Base-by-base conservation (phyloP, 2,113 vertebrate genomes). In the Nasalis larvatus region DNA sequence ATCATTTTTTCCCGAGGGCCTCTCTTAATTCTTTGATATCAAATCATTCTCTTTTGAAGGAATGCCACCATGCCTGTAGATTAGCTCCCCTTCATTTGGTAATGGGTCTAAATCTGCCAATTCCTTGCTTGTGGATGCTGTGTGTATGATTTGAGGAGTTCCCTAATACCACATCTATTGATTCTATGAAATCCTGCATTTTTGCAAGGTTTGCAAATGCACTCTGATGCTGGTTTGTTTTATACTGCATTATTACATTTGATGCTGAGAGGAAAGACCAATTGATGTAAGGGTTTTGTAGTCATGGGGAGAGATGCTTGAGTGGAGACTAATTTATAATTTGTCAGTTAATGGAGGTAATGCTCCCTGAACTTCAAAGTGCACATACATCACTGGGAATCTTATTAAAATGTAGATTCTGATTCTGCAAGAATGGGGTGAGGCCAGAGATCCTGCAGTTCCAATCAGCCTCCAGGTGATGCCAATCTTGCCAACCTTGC, bases 11-110 rank as follows among this genome's bases (percentile, higher is more conserved):
- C 0, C 77, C 73, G 78, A 93, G 73, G 76, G 52, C n/a, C 30
- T 86, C 23, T 80, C 52, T 66, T 69, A 58, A 49, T 86, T 91
- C 91, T 88, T 95, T 94, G 96, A 76, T 91, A 90, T 91, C 37
- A 96, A 45, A 96, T 93, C 35, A 5, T 47, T 89, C 40, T 83
- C 87, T 73, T 71, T 86, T 40, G 93, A 96, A 83, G 91, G 54
- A 78, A 18, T 37, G 54, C 77, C 58, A 42, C 84, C 2, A 0
- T 14, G 49, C 21, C 73, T n/a, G 17, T 20, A 52, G 63, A 77
- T 54, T 17, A 58, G 56, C 27, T 37, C 6, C n/a, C 20, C 18
- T 77, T 81, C 2, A 0, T 14, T 11, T 8, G 30, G 42, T 40
- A 37, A 49, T 23, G 4, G 66, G 16, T 47, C 66, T 45, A 11